Evolutionary conservation across 2,888 invertebrate genomes (phyloP).

Genomic region (Acrocyrtus sp.): DNA sequence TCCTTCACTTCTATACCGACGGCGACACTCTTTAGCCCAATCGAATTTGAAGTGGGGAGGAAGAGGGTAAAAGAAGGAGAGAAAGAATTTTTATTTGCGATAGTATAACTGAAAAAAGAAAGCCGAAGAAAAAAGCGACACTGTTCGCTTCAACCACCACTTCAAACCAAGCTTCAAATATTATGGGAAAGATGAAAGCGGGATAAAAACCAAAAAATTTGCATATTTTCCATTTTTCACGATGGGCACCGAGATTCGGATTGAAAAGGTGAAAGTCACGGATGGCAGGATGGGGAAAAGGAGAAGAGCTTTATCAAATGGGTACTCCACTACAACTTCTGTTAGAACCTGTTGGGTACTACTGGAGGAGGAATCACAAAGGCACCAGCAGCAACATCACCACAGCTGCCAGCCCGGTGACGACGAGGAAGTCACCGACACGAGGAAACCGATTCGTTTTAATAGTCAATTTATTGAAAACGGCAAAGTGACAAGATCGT

Average conservation of each 20-base stretch:
- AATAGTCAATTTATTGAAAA: neutral
- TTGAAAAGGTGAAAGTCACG: conserved; percentile 25
- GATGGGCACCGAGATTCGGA: conserved; percentile 29
- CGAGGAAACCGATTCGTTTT: neutral
- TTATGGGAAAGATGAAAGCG: conserved; percentile 30
- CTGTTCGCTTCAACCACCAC: no score
- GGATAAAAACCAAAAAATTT: conserved; percentile 23
- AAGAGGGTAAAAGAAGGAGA: conserved; percentile 10
- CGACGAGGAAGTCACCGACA: neutral
- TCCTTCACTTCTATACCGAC: no score
- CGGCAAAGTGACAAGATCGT: conserved; percentile 1
- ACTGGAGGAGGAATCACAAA: conserved; percentile 1
- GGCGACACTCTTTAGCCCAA: no score
- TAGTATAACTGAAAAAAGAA: neutral
- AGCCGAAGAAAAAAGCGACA: neutral
- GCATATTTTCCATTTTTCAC: conserved; percentile 8
- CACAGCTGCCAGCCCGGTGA: neutral
- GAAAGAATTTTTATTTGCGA: conserved; percentile 9
- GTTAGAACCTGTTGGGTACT: conserved; percentile 42
- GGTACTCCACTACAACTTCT: conserved; percentile 13
- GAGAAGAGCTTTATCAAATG: conserved; percentile 37
- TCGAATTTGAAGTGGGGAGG: conserved; percentile 10
- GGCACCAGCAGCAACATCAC: conserved; percentile 2
- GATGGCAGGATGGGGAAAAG: conserved; percentile 26
- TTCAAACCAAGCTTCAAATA: no score